Conservation (phyloP, 2,797 vertebrate genomes). For the Clarias fuscus region DNA sequence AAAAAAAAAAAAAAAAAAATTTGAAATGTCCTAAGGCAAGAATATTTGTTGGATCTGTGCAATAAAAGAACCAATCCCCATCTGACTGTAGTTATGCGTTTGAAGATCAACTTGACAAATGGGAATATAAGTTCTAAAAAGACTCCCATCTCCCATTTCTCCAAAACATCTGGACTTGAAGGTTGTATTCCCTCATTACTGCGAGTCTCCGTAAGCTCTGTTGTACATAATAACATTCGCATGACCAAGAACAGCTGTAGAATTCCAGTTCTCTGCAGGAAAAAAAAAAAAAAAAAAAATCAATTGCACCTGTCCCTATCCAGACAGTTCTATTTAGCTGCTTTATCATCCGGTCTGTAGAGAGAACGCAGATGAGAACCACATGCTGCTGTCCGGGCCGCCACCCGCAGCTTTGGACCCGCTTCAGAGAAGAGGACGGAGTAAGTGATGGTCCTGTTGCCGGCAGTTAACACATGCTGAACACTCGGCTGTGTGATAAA, state of each 20-base stretch:
- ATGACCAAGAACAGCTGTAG: constrained; percentile 49
- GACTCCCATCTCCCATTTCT: constrained; percentile 29
- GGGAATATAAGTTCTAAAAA: constrained; percentile 19
- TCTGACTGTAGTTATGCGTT: constrained; percentile 32
- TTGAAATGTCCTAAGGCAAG: constrained; percentile 12
- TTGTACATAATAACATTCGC: constrained; percentile 32
- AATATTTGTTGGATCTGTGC: constrained; percentile 31
- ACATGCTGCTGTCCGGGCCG: constrained; percentile 43
- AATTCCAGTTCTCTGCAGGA: constrained; percentile 36
- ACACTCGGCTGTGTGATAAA: constrained; percentile 36
- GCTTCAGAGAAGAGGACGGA: constrained; percentile 53
- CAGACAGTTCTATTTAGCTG: constrained; percentile 54
- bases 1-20: not conserved
- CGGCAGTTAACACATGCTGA: constrained; percentile 43
- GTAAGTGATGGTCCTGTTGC: constrained; percentile 45
- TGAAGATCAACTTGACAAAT: constrained; percentile 32
- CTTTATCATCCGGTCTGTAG: constrained; percentile 53
- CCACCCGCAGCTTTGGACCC: constrained; percentile 59
- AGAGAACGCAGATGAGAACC: constrained; percentile 56
- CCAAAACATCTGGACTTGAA: constrained; percentile 51
- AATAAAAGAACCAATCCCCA: constrained; percentile 32
- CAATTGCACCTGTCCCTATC: constrained; percentile 52
- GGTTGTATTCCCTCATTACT: constrained; percentile 39
- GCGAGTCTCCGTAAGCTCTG: constrained; percentile 14
- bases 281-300: constrained; percentile 48